phyloP scores from a whole-genome alignment of 1,140 invertebrate species.

The Pseudachorutes palmiensis region DNA sequence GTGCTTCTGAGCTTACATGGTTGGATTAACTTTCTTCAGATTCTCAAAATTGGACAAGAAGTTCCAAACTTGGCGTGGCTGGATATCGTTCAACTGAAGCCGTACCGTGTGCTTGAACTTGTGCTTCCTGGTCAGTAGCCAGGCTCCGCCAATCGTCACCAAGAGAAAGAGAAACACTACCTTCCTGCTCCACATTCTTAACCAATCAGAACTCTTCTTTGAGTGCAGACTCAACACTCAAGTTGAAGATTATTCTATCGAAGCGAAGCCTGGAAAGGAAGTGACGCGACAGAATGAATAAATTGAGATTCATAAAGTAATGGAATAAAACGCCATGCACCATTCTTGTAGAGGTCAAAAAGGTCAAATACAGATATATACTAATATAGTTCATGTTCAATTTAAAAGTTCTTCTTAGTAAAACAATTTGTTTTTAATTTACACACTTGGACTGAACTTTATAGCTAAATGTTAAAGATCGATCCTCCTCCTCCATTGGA shows the following conservation, averaged over 20 bases:
- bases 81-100: constrained; percentile 10
- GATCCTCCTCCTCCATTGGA: too few relatives aligned
- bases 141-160: constrained; percentile 12
- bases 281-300: too few relatives aligned
- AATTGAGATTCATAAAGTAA: too few relatives aligned
- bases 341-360: not conserved
- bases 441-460: too few relatives aligned
- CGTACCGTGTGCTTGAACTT: constrained; percentile 20
- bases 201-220: not conserved
- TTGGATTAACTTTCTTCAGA: constrained; percentile 59
- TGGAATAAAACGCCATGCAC: not conserved
- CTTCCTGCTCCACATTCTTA: not conserved
- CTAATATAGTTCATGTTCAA: too few relatives aligned
- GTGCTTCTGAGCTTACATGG: constrained; percentile 52
- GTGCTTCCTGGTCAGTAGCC: constrained; percentile 19
- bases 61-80: constrained; percentile 58
- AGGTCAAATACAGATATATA: not conserved
- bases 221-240: not conserved
- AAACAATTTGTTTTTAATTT: too few relatives aligned
- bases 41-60: constrained; percentile 65
- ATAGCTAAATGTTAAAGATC: too few relatives aligned
- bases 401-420: too few relatives aligned
- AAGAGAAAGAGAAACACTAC: not conserved
- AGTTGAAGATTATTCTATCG: not conserved
- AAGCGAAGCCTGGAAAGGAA: not conserved